These are phyloP conservation scores for Protophormia terraenovae DNA, from an alignment of 2,888 invertebrate species.

Conservation along the genomic window DNA sequence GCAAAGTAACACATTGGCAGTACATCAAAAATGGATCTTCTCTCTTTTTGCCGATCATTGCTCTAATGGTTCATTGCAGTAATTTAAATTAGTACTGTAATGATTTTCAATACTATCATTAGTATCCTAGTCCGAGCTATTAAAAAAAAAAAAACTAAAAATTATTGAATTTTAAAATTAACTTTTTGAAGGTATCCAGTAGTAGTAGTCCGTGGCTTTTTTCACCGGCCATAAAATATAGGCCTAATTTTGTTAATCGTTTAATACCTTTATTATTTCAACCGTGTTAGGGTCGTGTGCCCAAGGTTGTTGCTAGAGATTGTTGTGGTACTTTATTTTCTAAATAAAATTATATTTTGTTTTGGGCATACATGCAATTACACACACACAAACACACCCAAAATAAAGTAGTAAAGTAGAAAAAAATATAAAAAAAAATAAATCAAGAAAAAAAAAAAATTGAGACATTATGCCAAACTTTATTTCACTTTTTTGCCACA, in stretches of 20 bases:
- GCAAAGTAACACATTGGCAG: too few species aligned
- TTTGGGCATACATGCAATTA: constrained; percentile 17
- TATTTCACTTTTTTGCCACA: constrained; percentile 59
- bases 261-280: not conserved
- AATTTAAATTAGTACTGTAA: too few species aligned
- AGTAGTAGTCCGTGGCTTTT: too few species aligned
- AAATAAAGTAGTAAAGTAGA: not conserved
- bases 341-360: constrained; percentile 39
- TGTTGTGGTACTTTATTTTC: constrained; percentile 17
- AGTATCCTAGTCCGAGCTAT: too few species aligned
- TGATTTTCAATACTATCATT: too few species aligned
- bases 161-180: too few species aligned
- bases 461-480: constrained; percentile 59
- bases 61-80: too few species aligned
- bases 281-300: not conserved
- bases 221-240: too few species aligned
- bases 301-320: constrained; percentile 25
- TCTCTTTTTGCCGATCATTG: too few species aligned
- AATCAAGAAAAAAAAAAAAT: not conserved
- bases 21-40: too few species aligned
- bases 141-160: too few species aligned
- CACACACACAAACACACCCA: constrained; percentile 5
- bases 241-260: not conserved
- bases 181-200: too few species aligned
- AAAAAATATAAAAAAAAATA: not conserved